Conservation (phyloP, 2,797 vertebrate genomes). For the Danio albolineatus region DNA sequence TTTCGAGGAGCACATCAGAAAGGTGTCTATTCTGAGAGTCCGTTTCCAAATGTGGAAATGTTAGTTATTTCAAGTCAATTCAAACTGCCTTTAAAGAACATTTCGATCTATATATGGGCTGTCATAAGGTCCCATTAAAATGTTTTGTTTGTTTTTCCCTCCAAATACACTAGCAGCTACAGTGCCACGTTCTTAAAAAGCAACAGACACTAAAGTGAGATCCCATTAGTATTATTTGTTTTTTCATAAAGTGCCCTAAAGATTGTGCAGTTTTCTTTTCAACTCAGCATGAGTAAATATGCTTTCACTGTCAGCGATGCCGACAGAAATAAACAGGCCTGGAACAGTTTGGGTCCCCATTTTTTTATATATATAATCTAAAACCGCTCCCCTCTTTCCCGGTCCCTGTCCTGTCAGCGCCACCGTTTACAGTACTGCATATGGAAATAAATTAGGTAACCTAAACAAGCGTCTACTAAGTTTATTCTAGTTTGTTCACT, state of each 20-base stretch:
- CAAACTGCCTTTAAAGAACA: constrained; percentile 6
- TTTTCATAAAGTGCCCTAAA: constrained; percentile 84
- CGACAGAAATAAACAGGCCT: constrained; percentile 70
- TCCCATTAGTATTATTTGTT: constrained; percentile 54
- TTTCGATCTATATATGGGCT: constrained; percentile 32
- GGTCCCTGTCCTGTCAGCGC: constrained; percentile 7
- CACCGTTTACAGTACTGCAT: constrained; percentile 49
- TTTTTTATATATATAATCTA: background rate
- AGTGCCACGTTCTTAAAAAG: constrained; percentile 59
- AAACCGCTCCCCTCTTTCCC: constrained; percentile 2
- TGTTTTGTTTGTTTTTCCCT: constrained; percentile 35
- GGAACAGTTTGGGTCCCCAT: constrained; percentile 58
- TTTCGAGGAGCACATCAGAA: constrained; percentile 17
- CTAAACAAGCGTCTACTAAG: constrained; percentile 37
- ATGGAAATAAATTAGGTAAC: constrained; percentile 54
- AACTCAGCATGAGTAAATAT: constrained; percentile 73
- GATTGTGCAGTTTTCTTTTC: constrained; percentile 79
- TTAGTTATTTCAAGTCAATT: constrained; percentile 31
- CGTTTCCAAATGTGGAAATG: constrained; percentile 33
- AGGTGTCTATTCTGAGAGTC: constrained; percentile 36
- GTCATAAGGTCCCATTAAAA: constrained; percentile 30
- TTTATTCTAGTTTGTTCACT: constrained; percentile 36
- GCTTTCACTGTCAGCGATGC: constrained; percentile 66
- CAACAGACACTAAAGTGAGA: constrained; percentile 62
- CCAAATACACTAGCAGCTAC: constrained; percentile 57